Percentiles rank a stretch among this genome's conserved stretches.
Conservation (phyloP, 2,797 vertebrate species). For the Danio kyathit region DNA sequence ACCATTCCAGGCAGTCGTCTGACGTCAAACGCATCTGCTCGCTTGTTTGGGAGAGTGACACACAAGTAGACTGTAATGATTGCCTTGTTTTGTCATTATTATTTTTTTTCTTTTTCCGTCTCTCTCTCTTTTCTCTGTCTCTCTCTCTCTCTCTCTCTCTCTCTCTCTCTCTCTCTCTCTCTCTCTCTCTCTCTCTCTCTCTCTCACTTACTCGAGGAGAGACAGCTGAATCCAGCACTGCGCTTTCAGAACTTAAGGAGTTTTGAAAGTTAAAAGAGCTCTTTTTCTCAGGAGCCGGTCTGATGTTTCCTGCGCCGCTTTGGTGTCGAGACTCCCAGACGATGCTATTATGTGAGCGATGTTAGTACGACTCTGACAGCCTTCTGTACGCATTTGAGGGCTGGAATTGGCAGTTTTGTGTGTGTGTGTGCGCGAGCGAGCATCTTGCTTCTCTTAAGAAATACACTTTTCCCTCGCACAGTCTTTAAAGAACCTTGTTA, state of each 20-base stretch:
- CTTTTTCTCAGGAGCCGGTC: constrained; percentile 77
- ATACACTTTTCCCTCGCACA: constrained; percentile 77
- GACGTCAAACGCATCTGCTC: constrained; percentile 75
- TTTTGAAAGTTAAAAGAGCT: constrained; percentile 85
- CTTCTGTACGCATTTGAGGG: constrained; percentile 37
- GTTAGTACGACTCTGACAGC: constrained; percentile 75
- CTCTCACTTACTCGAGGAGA: constrained; percentile 63
- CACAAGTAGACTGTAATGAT: constrained; percentile 81
- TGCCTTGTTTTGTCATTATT: constrained; percentile 73
- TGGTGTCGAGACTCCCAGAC: constrained; percentile 77
- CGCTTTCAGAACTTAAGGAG: constrained; percentile 83
- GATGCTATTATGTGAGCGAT: constrained; percentile 80
- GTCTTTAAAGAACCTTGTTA: constrained; percentile 85
- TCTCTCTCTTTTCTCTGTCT: constrained; percentile 24
- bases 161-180: constrained; percentile 24
- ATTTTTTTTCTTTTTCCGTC: constrained; percentile 52
- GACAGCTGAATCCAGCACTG: constrained; percentile 73
- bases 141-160: constrained; percentile 26
- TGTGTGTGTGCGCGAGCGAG: constrained; percentile 24
- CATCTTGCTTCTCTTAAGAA: constrained; percentile 78
- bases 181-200: constrained; percentile 68
- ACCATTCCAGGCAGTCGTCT: constrained; percentile 78
- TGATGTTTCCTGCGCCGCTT: constrained; percentile 80
- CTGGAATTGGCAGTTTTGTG: constrained; percentile 57
- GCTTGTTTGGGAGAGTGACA: constrained; percentile 80